Percentiles rank a stretch among this genome's conserved stretches.
These are phyloP conservation scores for Anseranas semipalmata DNA, from an alignment of 2,113 vertebrate genomes.

Conservation along the genomic window DNA sequence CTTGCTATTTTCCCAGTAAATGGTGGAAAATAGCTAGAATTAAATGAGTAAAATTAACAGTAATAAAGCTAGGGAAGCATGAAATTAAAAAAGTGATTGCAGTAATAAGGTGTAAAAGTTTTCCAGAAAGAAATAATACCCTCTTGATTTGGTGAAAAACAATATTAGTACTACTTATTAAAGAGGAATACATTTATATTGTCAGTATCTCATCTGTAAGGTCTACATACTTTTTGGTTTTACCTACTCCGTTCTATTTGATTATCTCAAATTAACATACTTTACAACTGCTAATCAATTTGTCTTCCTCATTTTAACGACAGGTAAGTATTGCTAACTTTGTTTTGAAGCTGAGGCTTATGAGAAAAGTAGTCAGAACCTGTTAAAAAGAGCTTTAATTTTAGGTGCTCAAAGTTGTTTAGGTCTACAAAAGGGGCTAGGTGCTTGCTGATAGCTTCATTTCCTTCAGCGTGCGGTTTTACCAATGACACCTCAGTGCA, in stretches of 20 bases:
- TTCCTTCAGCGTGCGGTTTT: background rate
- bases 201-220: background rate
- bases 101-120: constrained; percentile 52
- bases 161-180: constrained; percentile 16
- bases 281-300: constrained; percentile 1
- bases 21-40: constrained; percentile 58
- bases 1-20: constrained; percentile 24
- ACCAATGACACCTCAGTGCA: background rate
- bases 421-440: background rate
- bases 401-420: background rate
- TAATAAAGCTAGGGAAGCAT: constrained; percentile 75
- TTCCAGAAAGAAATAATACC: constrained; percentile 3
- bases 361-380: background rate
- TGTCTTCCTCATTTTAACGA: background rate
- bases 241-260: background rate
- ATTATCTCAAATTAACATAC: background rate
- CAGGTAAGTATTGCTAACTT: background rate
- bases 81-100: constrained; percentile 73
- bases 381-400: background rate
- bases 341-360: background rate
- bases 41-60: constrained; percentile 72
- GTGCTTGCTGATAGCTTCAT: background rate
- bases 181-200: background rate
- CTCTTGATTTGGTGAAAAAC: constrained; percentile 11
- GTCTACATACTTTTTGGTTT: background rate